Percentiles rank a stretch among this genome's conserved stretches.
Conservation (phyloP, 2,797 vertebrate species). For the Aphelocoma californica region DNA sequence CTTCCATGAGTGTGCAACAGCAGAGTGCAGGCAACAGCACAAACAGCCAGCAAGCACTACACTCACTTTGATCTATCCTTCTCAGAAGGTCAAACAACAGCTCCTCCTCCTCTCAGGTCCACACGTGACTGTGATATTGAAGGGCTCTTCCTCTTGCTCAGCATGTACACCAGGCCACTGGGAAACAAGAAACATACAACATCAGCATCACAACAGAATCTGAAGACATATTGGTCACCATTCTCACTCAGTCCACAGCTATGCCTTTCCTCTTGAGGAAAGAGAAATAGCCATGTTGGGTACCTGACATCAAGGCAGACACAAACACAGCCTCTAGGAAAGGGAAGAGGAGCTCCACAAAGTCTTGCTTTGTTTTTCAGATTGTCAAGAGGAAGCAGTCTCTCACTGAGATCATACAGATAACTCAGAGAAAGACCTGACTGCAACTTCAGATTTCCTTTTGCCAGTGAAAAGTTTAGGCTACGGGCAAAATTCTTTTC, state of each 20-base stretch:
- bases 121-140: fast-evolving
- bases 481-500: neutral
- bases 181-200: neutral
- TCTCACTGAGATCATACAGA: neutral
- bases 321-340: neutral
- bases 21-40: neutral
- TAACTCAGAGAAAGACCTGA: neutral
- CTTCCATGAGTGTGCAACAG: no score
- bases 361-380: neutral
- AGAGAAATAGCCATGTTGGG: neutral
- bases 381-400: neutral
- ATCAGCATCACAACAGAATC: neutral
- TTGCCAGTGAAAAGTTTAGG: neutral
- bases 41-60: neutral
- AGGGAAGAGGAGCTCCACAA: neutral
- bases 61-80: neutral
- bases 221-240: neutral
- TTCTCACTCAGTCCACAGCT: neutral
- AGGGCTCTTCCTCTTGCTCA: neutral
- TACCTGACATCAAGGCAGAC: neutral
- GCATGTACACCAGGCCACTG: neutral
- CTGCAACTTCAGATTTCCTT: neutral
- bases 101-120: neutral
- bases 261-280: neutral
- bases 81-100: neutral